Base-by-base conservation (phyloP, 1,140 invertebrate genomes). In the Theocolax elegans region DNA sequence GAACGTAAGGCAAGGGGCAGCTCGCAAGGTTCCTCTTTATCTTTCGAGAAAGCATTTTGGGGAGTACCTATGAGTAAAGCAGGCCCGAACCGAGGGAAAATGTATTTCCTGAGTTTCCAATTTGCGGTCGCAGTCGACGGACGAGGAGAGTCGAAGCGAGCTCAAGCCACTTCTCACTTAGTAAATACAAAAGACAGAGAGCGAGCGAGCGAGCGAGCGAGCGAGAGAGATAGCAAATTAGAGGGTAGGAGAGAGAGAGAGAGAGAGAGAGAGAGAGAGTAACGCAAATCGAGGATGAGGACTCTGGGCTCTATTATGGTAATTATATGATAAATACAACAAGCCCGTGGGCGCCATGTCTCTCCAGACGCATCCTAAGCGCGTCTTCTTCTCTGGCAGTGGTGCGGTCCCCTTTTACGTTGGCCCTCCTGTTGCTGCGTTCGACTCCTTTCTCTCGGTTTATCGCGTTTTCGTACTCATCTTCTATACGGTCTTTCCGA, bases 251-350 rank as follows among this genome's bases (percentile, higher is more conserved):
- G 53, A n/a, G 48, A 29, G 62, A 15, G 49, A 38, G 48, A 70
- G 31, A 29, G n/a, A n/a, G n/a, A n/a, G n/a, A n/a, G n/a, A n/a
- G n/a, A n/a, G n/a, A n/a, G n/a, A n/a, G n/a, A n/a, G n/a, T n/a
- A n/a, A n/a, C n/a, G 12, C 40, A 72, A 74, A 75, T 73, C 74
- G 74, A n/a, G 69, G 71, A 72, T 73, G 67, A 76, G 78, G 76
- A 76, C 77, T 75, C 74, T 79, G 73, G 73, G 79, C 79, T 83
- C 80, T 84, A 85, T 86, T 84, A 86, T 85, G 83, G 81, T 85
- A 86, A 86, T 86, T 86, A 85, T 84, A 86, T 85, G 83, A 86
- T 85, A 86, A 86, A 86, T 86, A 85, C 80, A 83, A 85, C 81
- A 83, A 84, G 80, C 79, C 83, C 79, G 78, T 72, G 73, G 79